Base-by-base conservation (phyloP, 1,140 invertebrate genomes). In the Aethina tumida region DNA sequence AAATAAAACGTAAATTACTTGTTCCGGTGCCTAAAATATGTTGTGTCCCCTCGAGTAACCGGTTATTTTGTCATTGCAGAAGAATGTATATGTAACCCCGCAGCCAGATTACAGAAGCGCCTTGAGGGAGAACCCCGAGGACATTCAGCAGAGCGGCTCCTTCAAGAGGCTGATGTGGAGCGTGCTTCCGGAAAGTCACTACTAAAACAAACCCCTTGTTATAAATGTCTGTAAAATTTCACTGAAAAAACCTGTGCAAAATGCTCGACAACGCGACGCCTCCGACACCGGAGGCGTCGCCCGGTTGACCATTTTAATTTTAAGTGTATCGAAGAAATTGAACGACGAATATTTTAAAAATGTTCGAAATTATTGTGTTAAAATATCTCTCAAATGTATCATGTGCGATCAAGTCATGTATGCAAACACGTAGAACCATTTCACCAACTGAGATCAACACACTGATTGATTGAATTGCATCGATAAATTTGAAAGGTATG, bases 101-200 rank as follows among this genome's bases (percentile, higher is more conserved):
- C 48, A 53, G 12, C 49, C 49, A 13, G 21, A 37, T 15, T 52
- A 65, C 54, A 35, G 59, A 16, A 68, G 66, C 45, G 64, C 64
- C 14, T 46, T 69, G 26, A 55, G 42, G 13, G 36, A 55, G 35
- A 64, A 71, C 16, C 62, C 66, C 13, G 84, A 89, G 53, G 77
- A 76, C 50, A 92, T 92, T 56, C 85, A 88, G 52, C 88, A 93
- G 61, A 91, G 86, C 60, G 80, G 82, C 61, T 86, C 84, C 41
- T 93, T 92, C 72, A 88, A 85, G 63, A 80, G 85, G 57, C 76
- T 93, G 53, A 93, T 93, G 88, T 79, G 83, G 68, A 80, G 84
- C 65, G 84, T 90, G 39, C 68, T 88, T 55, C 81, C 80, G 43
- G 77, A 85, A 66, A 75, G 74, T 39, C 76, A 81, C 52, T 84